These are phyloP conservation scores for Hemibagrus wyckioides DNA, from an alignment of 2,113 vertebrate genomes.

Conservation along the genomic window DNA sequence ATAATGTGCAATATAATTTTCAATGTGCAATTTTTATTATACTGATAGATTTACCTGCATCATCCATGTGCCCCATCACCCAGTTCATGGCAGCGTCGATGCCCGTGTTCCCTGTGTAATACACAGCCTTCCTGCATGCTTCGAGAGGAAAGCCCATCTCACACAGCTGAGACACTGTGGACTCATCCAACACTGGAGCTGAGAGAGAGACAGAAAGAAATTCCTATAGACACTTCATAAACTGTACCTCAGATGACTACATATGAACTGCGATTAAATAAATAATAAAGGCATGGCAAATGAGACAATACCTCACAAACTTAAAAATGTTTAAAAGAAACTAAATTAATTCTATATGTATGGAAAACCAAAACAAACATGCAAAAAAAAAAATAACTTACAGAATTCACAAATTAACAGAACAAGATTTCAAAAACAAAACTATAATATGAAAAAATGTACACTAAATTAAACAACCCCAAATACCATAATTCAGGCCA, in stretches of 20 bases:
- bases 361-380: neutral
- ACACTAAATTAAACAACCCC: neutral
- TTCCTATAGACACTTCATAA: constrained; percentile 8
- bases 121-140: constrained; percentile 95
- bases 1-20: too few species aligned
- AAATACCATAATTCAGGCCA: neutral
- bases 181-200: constrained; percentile 96
- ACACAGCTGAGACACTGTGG: constrained; percentile 91
- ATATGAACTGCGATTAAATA: neutral
- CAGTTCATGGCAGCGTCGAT: constrained; percentile 97
- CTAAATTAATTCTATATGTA: neutral
- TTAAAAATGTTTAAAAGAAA: neutral
- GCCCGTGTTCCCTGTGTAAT: constrained; percentile 95
- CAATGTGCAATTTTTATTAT: neutral
- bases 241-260: neutral
- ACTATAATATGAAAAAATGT: neutral
- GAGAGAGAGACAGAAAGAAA: constrained; percentile 41
- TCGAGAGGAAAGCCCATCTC: constrained; percentile 98
- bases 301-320: neutral
- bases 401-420: neutral
- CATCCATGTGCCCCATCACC: constrained; percentile 98
- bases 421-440: neutral
- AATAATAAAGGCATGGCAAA: neutral
- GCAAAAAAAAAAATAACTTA: neutral
- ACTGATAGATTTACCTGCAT: constrained; percentile 82